Evolutionary conservation across 2,113 vertebrate genomes (phyloP).

Genomic region (Sylvilagus bachmani): DNA sequence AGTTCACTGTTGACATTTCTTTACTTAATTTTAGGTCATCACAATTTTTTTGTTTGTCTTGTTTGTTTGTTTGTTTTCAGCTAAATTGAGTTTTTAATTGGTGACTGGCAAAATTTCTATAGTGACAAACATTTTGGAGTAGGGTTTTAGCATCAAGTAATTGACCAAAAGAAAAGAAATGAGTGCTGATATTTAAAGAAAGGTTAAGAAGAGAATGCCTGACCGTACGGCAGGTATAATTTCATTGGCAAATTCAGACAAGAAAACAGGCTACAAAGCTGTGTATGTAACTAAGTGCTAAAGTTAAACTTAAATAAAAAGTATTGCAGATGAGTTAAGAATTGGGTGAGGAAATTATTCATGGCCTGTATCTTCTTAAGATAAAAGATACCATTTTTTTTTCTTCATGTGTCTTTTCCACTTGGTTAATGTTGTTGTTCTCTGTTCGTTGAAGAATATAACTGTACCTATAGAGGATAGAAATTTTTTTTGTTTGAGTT

Average conservation of each 20-base stretch:
- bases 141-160: constrained; percentile 44
- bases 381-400: background rate
- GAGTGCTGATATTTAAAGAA: constrained; percentile 28
- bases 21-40: constrained; percentile 39
- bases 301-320: constrained; percentile 48
- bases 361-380: background rate
- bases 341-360: constrained; percentile 32
- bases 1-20: background rate
- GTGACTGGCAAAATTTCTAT: background rate
- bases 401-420: constrained; percentile 57
- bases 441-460: constrained; percentile 47
- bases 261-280: background rate
- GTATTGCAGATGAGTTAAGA: constrained; percentile 12
- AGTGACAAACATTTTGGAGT: constrained; percentile 46
- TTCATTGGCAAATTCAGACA: background rate
- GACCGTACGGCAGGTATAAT: background rate
- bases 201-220: constrained; percentile 9
- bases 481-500: constrained; percentile 22
- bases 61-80: constrained; percentile 46
- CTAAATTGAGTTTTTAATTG: constrained; percentile 56
- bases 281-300: constrained; percentile 2
- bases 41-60: constrained; percentile 43
- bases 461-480: constrained; percentile 25
- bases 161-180: constrained; percentile 33
- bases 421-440: constrained; percentile 9